Base-by-base conservation (phyloP, 2,888 invertebrate species). In the Megastigmus dorsalis region DNA sequence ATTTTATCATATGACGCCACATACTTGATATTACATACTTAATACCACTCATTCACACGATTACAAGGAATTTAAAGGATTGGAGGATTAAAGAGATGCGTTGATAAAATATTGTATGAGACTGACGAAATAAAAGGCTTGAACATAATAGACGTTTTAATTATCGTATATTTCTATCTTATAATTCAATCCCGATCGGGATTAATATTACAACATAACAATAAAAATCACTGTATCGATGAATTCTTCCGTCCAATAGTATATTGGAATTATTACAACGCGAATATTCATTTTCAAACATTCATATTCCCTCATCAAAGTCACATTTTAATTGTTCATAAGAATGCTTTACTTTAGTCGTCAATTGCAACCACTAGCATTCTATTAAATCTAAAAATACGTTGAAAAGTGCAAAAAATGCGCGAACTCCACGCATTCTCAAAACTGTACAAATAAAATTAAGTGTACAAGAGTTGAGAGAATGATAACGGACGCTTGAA, bases 131-230 rank as follows among this genome's bases (percentile, higher is more conserved):
- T 69, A 52, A 63, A 71, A 48, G 10, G 26, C 20, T 70, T 50
- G 26, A 13, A 36, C 3, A 57, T 45, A 30, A 18, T 36, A 43
- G 26, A 38, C 10, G 13, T 45, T 73, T 73, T 45, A 38, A 45
- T 73, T 60, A 67, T 73, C 26, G 5, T 74, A 62, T 60, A 74
- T 65, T 62, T 74, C 20, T 62, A 55, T 55, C 20, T 71, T 63
- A 62, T 60, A 60, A 41, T 66, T 50, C 20, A 50, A n/a, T 18
- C 45, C 62, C 5, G 9, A 20, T 38, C 23, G 26, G 55, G n/a
- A 57, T 57, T 18, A 54, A 60, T 69, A 68, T 73, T 75, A 75
- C 73, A 77, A 68, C 18, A 52, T 75, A 75, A 73, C 73, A 75
- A 73, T 75, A 72, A 73, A 73, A 77, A 75, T 57, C 43, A 63